These are phyloP conservation scores for Apteryx owenii DNA, from an alignment of 2,113 vertebrate species.

Conservation along the genomic window DNA sequence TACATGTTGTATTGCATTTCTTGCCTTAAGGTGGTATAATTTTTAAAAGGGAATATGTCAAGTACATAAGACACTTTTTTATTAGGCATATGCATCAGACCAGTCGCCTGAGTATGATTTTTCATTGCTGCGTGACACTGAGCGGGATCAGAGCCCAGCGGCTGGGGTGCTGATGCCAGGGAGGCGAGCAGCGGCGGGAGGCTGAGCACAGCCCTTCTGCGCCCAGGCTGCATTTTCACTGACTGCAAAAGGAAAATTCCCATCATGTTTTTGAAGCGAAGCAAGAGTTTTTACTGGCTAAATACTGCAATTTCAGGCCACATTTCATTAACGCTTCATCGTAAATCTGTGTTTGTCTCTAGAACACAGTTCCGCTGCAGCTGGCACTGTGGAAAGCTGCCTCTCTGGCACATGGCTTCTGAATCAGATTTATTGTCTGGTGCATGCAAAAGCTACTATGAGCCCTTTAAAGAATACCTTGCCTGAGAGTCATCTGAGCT, in stretches of 20 bases:
- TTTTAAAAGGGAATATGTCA: background rate
- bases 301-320: background rate
- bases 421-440: background rate
- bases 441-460: background rate
- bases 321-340: background rate
- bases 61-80: background rate
- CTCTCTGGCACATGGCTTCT: background rate
- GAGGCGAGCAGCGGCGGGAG: accelerated
- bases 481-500: background rate
- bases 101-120: background rate
- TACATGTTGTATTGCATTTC: background rate
- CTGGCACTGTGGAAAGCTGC: background rate
- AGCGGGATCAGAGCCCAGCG: accelerated
- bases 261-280: accelerated
- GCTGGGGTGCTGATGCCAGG: accelerated
- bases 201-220: background rate
- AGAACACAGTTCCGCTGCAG: background rate
- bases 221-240: background rate
- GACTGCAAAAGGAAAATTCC: background rate
- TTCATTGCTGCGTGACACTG: background rate
- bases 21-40: background rate
- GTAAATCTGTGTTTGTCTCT: background rate
- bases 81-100: background rate
- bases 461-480: background rate
- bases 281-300: background rate